Evolutionary conservation across 2,113 vertebrate species (phyloP), one percentile per base, ranked within the genome.

Genomic region (Gallinago media): DNA sequence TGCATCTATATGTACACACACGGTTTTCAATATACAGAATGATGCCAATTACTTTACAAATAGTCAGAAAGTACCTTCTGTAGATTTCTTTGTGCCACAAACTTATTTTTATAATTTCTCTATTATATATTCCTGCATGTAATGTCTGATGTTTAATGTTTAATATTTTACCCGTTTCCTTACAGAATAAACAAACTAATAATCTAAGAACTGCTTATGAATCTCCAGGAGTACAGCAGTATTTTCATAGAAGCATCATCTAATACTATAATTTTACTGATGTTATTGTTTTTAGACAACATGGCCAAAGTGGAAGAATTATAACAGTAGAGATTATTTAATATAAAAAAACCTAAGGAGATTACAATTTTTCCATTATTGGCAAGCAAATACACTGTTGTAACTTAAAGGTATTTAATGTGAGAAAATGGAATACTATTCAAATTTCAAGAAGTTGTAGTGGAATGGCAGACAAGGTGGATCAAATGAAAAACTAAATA

Each of bases 231-330:
- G 12, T 83, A 77, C 47, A 44, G 78, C 74, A 75, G 32, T 91
- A 18, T 80, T 88, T 94, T 93, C 38, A 50, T 73, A 38, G 81
- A 56, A 73, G 54, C 56, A 83, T 86, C 65, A 91, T 94, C 81
- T 71, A 88, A 94, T 94, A 73, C 62, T 44, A 42, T 85, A 47
- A 62, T 92, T 88, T 75, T 94, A 68, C 74, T 88, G 79, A 92
- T 87, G 59, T 72, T 93, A 42, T 76, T 94, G 74, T 84, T 47
- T 92, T 88, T 46, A 86, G 32, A 46, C 40, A 92, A 55, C n/a
- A 54, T 66, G 38, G 7, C 29, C 5, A 3, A 65, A 66, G 46
- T 22, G 18, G 38, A 54, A 59, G 5, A 26, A 65, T 44, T 77
- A 40, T 23, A 76, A 54, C 14, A 56, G 32, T 18, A 65, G 23